Evolutionary conservation across 1,140 invertebrate genomes (phyloP).

Genomic region (Solenopsis fugax): DNA sequence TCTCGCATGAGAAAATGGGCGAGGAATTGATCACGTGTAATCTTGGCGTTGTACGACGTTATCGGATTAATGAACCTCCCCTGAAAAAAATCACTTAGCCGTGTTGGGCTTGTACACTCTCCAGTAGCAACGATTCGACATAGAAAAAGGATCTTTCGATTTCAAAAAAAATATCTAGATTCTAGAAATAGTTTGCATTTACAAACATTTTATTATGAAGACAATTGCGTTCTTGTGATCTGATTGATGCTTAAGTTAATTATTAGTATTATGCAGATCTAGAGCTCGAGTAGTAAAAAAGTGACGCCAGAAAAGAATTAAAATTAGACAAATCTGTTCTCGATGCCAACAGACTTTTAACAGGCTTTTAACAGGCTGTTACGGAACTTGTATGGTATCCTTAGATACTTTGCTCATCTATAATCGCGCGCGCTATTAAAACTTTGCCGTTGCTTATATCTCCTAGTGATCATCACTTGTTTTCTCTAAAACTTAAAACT

Average conservation of each 20-base stretch:
- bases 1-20: background rate
- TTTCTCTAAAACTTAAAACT: background rate
- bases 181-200: background rate
- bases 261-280: background rate
- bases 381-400: background rate
- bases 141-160: background rate
- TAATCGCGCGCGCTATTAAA: constrained; percentile 30
- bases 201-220: background rate
- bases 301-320: background rate
- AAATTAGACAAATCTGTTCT: background rate
- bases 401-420: constrained; percentile 4
- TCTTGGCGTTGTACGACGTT: background rate
- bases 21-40: constrained; percentile 19
- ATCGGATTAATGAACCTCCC: background rate
- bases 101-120: background rate
- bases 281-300: background rate
- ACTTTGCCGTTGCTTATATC: background rate
- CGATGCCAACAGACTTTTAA: background rate
- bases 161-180: background rate
- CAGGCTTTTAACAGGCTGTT: background rate
- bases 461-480: background rate
- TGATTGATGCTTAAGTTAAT: background rate
- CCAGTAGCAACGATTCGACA: background rate
- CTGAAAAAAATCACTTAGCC: background rate
- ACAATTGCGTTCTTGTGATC: background rate